Percentiles rank a stretch among this genome's conserved stretches.
phyloP scores from a whole-genome alignment of 2,797 vertebrate species.

The Dallia pectoralis region DNA sequence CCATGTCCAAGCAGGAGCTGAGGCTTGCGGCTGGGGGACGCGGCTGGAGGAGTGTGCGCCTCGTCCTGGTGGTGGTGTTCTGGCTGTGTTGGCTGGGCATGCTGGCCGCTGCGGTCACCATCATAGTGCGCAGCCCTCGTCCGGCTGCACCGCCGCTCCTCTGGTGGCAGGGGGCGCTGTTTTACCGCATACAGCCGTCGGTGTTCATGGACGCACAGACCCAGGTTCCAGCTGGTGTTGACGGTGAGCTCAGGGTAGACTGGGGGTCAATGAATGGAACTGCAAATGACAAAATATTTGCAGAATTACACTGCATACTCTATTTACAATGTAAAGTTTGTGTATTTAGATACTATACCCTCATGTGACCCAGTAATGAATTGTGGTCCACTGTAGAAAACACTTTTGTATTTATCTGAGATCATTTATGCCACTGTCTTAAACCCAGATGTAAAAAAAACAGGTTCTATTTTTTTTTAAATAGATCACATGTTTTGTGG shows the following conservation, averaged over 20 bases:
- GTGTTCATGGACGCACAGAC: constrained; percentile 34
- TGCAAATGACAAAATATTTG: neutral
- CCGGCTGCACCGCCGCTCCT: constrained; percentile 40
- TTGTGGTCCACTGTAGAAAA: neutral
- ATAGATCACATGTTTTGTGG: no score
- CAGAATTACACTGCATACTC: neutral
- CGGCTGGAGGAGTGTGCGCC: constrained; percentile 67
- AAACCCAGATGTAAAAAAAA: no score
- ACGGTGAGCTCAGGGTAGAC: constrained; percentile 53
- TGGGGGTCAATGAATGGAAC: neutral
- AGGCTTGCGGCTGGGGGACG: constrained; percentile 50
- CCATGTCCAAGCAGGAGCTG: constrained; percentile 68
- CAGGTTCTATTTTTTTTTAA: no score
- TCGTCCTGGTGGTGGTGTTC: constrained; percentile 66
- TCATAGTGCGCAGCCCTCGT: constrained; percentile 59
- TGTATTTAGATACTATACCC: neutral
- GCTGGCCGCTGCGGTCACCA: constrained; percentile 53
- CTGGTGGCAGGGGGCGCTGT: constrained; percentile 77
- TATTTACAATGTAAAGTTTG: neutral
- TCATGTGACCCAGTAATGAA: neutral
- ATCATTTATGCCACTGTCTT: no score
- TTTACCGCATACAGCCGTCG: constrained; percentile 63
- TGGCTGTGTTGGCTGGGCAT: constrained; percentile 67
- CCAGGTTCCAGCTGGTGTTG: constrained; percentile 39
- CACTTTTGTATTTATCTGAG: no score